Conservation (phyloP, 2,113 vertebrate genomes). For the Asarcornis scutulata region DNA sequence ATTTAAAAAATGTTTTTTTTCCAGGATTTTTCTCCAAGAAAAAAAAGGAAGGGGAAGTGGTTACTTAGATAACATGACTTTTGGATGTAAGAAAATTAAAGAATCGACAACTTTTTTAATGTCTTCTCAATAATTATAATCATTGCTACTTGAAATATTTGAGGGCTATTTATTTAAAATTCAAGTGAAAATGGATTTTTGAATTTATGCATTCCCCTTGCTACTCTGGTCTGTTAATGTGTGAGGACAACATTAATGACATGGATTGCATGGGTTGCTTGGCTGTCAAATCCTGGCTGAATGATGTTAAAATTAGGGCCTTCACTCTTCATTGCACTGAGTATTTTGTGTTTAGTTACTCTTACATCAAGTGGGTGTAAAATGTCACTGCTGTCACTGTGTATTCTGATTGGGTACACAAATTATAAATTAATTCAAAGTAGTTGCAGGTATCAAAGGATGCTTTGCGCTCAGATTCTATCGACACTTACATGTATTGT, state of each 20-base stretch:
- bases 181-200: constrained; percentile 6
- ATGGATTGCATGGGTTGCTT: neutral
- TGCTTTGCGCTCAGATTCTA: neutral
- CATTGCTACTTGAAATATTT: neutral
- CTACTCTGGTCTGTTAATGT: neutral
- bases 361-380: neutral
- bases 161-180: neutral
- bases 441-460: neutral
- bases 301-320: neutral
- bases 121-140: neutral
- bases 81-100: neutral
- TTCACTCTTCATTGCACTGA: constrained; percentile 10
- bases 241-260: constrained; percentile 22
- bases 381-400: neutral
- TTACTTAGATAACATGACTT: neutral
- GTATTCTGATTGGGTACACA: neutral
- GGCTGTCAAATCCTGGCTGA: neutral
- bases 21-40: neutral
- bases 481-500: neutral
- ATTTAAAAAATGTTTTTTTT: neutral
- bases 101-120: neutral
- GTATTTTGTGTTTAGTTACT: neutral
- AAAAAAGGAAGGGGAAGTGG: neutral
- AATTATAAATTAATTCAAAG: neutral
- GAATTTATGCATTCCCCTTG: neutral